phyloP scores from a whole-genome alignment of 2,888 invertebrate genomes.

The Lepidochrysops patricia region DNA sequence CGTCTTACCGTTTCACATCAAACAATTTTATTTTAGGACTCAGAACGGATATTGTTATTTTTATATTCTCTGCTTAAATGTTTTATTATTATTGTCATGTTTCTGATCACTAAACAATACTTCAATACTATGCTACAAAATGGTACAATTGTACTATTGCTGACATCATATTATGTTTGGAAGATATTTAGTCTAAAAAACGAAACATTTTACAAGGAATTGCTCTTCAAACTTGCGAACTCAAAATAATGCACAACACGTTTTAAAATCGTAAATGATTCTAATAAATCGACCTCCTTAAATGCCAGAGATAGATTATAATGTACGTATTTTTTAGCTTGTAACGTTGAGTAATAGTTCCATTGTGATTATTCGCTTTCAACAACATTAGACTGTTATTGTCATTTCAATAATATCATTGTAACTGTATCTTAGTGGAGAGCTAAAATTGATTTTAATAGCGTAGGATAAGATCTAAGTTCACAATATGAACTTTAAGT shows the following conservation, averaged over 20 bases:
- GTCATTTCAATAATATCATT: constrained; percentile 26
- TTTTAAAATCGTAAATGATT: neutral
- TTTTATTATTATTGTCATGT: constrained; percentile 7
- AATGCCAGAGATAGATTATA: constrained; percentile 29
- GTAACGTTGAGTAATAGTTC: constrained; percentile 19
- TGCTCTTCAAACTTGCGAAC: neutral
- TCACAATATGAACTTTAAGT: neutral
- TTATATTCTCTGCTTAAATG: neutral
- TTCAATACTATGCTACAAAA: too few species aligned
- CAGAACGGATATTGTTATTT: constrained; percentile 25
- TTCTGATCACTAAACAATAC: too few species aligned
- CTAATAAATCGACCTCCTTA: neutral
- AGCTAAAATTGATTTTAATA: constrained; percentile 24
- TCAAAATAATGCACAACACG: neutral
- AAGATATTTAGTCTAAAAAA: too few species aligned
- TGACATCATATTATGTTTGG: too few species aligned
- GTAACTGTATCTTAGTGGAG: constrained; percentile 28
- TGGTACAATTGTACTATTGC: too few species aligned
- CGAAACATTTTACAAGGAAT: too few species aligned
- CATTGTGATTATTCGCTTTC: constrained; percentile 19
- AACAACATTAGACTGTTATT: constrained; percentile 17
- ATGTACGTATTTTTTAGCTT: constrained; percentile 34
- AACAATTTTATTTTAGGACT: constrained; percentile 28
- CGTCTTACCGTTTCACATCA: constrained; percentile 29
- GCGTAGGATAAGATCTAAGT: constrained; percentile 15